These are phyloP conservation scores for Centroberyx gerrardi DNA, from an alignment of 2,797 vertebrate genomes.

Conservation along the genomic window DNA sequence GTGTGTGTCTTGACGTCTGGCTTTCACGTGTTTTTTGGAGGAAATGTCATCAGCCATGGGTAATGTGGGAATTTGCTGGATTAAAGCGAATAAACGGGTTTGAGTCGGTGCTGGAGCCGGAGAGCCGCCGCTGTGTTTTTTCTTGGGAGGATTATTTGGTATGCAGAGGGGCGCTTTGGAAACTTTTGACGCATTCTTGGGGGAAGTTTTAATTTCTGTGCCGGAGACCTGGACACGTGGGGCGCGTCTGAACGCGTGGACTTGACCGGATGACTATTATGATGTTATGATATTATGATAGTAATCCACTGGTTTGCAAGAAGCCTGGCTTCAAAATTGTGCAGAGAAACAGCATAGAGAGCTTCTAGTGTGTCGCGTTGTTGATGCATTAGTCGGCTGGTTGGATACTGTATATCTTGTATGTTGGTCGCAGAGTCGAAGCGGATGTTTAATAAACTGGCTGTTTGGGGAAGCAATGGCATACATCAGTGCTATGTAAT, in stretches of 20 bases:
- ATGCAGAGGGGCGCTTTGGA: slow-evolving; percentile 67
- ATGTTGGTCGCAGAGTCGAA: background rate
- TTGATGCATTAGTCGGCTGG: background rate
- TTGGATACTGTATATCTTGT: background rate
- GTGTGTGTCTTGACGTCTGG: slow-evolving; percentile 71
- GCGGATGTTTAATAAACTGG: slow-evolving; percentile 15
- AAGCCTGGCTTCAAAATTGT: background rate
- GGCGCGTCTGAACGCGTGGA: slow-evolving; percentile 58
- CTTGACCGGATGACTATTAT: slow-evolving; percentile 30
- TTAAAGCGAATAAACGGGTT: background rate
- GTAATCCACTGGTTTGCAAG: background rate
- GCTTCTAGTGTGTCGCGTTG: background rate
- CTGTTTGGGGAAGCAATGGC: background rate
- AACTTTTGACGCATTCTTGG: slow-evolving; percentile 80
- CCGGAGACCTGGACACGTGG: slow-evolving; percentile 75
- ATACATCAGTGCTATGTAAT: slow-evolving; percentile 9
- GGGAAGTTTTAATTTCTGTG: slow-evolving; percentile 68
- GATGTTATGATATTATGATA: slow-evolving; percentile 13
- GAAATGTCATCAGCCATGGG: slow-evolving; percentile 65
- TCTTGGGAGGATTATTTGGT: slow-evolving; percentile 62
- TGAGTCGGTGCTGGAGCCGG: background rate
- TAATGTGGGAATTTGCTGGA: slow-evolving; percentile 4
- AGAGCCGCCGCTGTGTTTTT: slow-evolving; percentile 38
- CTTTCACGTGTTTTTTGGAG: slow-evolving; percentile 82
- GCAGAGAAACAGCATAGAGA: background rate